Percentiles rank a stretch among this genome's conserved stretches.
phyloP scores from a whole-genome alignment of 2,113 vertebrate genomes.

The Oreochromis aureus region DNA sequence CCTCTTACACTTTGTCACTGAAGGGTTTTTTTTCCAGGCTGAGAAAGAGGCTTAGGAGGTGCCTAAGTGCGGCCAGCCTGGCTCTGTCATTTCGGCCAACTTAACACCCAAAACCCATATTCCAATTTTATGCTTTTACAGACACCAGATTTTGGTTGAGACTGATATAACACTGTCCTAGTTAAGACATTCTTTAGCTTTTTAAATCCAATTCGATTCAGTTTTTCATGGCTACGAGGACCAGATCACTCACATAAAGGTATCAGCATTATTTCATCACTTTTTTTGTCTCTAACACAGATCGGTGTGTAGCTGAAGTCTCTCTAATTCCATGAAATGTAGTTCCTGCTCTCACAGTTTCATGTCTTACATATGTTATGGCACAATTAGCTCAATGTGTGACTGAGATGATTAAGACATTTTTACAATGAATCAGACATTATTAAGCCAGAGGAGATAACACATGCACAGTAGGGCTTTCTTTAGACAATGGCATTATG shows the following conservation, averaged over 20 bases:
- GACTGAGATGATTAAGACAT: neutral
- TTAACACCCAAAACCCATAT: conserved; percentile 18
- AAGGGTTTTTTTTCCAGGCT: neutral
- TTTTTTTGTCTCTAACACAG: neutral
- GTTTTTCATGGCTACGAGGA: neutral
- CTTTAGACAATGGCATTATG: neutral
- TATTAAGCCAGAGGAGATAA: conserved; percentile 3
- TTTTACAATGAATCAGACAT: conserved; percentile 1
- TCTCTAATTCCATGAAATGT: neutral
- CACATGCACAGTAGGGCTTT: neutral
- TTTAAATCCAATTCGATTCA: conserved; percentile 27
- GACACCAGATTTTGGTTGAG: conserved; percentile 9
- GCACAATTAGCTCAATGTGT: neutral
- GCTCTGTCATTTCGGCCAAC: conserved; percentile 6
- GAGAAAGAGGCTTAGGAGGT: conserved; percentile 18
- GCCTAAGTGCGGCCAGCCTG: neutral
- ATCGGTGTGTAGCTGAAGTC: neutral
- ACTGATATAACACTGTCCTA: neutral
- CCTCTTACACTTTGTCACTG: conserved; percentile 1
- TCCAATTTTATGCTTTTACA: conserved; percentile 10
- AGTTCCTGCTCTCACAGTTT: neutral
- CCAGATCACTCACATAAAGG: neutral
- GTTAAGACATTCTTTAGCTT: conserved; percentile 9
- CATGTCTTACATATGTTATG: neutral
- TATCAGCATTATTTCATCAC: neutral